These are phyloP conservation scores for Pelecanus crispus DNA, from an alignment of 2,113 vertebrate species.

Conservation along the genomic window DNA sequence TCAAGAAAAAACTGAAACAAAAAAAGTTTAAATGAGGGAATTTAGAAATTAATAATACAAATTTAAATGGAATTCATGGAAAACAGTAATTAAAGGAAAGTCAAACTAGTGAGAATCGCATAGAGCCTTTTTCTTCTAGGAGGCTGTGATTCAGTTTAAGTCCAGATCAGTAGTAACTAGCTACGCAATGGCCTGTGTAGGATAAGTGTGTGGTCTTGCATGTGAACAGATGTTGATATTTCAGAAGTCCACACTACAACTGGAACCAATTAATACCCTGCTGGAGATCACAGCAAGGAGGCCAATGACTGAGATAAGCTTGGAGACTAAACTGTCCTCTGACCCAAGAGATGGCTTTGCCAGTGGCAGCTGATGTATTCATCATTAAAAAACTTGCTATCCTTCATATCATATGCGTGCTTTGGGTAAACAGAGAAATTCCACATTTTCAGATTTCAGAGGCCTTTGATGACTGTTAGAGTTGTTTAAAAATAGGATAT, in stretches of 20 bases:
- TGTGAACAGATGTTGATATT: conserved; percentile 24
- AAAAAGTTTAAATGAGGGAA: not conserved
- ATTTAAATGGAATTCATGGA: not conserved
- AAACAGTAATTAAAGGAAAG: not conserved
- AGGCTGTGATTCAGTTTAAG: not conserved
- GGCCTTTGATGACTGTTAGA: not conserved
- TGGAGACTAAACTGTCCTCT: conserved; percentile 39
- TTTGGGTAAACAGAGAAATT: not conserved
- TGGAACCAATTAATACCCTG: conserved; percentile 36
- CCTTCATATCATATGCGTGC: not conserved
- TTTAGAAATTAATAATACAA: not conserved
- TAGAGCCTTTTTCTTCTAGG: not conserved
- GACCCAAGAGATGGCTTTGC: not conserved
- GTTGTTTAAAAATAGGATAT: not conserved
- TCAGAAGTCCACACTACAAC: not conserved
- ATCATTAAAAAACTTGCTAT: not conserved
- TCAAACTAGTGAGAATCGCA: not conserved
- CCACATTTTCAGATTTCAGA: not conserved
- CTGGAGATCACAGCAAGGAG: not conserved
- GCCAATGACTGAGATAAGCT: not conserved
- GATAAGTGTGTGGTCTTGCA: conserved; percentile 23
- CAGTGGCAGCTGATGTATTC: not conserved
- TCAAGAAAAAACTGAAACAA: not conserved
- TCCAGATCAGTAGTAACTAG: not conserved
- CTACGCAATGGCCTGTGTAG: not conserved